phyloP scores from a whole-genome alignment of 2,113 vertebrate species.

The Platanista minor region DNA sequence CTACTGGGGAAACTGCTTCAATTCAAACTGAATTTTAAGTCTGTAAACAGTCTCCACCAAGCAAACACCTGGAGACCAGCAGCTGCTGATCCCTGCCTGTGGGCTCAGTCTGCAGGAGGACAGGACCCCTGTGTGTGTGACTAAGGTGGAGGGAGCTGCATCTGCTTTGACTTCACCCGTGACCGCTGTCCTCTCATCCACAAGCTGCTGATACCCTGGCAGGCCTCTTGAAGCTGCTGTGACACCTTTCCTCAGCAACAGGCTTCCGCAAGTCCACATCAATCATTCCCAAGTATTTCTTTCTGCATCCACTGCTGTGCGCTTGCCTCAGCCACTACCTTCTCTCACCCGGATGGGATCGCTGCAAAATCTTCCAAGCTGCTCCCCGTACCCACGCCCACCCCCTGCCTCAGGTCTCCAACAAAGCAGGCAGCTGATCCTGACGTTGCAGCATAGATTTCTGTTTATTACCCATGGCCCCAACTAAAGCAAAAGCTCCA shows the following conservation, averaged over 20 bases:
- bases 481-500: not conserved
- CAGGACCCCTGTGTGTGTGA: not conserved
- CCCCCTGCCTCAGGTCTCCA: not conserved
- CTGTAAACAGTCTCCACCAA: not conserved
- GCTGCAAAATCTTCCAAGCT: not conserved
- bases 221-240: not conserved
- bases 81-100: not conserved
- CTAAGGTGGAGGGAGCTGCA: accelerated
- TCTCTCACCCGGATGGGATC: not conserved
- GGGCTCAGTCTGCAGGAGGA: not conserved
- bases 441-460: accelerated
- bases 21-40: constrained; percentile 16
- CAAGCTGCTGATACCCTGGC: not conserved
- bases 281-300: not conserved
- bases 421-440: not conserved
- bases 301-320: not conserved
- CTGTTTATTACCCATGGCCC: not conserved
- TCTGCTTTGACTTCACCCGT: not conserved
- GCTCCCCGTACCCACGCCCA: accelerated
- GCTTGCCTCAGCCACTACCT: too few relatives aligned
- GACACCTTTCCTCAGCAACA: not conserved
- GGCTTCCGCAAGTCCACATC: not conserved
- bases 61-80: not conserved
- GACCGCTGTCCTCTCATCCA: not conserved
- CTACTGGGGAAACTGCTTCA: constrained; percentile 19